Evolutionary conservation across 2,113 vertebrate species (phyloP).

Genomic region (Psammodynastes pulverulentus): DNA sequence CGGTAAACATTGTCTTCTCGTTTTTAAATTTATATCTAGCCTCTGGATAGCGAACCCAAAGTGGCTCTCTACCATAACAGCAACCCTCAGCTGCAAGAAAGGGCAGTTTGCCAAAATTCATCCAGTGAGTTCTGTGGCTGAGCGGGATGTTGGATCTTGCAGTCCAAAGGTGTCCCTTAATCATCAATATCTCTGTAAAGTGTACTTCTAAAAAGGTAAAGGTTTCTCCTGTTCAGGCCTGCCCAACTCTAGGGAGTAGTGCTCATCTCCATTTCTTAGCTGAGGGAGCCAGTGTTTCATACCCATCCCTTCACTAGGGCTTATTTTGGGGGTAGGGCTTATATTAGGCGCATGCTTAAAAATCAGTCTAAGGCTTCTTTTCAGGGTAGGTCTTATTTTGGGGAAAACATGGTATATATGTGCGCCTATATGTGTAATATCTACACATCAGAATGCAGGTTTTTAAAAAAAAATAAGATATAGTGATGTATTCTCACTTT

Average conservation of each 20-base stretch:
- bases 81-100: background rate
- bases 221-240: background rate
- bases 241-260: background rate
- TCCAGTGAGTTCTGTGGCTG: background rate
- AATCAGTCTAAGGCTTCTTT: too few species aligned
- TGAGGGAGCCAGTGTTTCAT: background rate
- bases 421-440: background rate
- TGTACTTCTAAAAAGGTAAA: background rate
- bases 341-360: too few species aligned
- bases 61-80: background rate
- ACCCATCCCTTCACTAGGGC: too few species aligned
- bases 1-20: background rate
- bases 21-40: background rate
- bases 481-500: background rate
- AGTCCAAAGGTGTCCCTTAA: background rate
- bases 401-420: background rate
- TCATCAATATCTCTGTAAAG: background rate
- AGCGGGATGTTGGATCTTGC: background rate
- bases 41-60: background rate
- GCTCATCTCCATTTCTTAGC: background rate
- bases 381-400: too few species aligned
- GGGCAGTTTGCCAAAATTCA: background rate
- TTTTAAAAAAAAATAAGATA: too few species aligned
- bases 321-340: too few species aligned
- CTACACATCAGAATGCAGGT: background rate